phyloP scores from a whole-genome alignment of 2,888 invertebrate species.

The Watsonalla cultraria region DNA sequence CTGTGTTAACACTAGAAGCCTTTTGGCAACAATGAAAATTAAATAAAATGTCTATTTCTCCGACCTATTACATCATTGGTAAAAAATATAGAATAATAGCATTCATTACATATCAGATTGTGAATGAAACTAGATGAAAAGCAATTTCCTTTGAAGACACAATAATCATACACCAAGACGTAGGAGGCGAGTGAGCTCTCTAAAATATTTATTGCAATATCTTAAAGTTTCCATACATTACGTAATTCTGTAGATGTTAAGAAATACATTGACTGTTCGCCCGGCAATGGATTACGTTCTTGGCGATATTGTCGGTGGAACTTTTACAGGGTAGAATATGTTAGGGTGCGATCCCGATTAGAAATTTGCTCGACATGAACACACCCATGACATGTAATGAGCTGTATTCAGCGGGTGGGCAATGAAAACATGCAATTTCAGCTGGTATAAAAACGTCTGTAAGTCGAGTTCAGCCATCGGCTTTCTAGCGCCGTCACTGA shows the following conservation, averaged over 20 bases:
- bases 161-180: slow-evolving; percentile 38
- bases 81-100: neutral
- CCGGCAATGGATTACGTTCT: slow-evolving; percentile 9
- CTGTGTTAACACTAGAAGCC: too few species aligned
- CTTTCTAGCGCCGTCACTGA: slow-evolving; percentile 38
- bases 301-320: slow-evolving; percentile 2
- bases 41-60: too few species aligned
- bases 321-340: slow-evolving; percentile 28
- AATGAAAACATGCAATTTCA: slow-evolving; percentile 56
- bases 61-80: too few species aligned
- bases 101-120: slow-evolving; percentile 22
- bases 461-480: slow-evolving; percentile 28
- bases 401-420: slow-evolving; percentile 70
- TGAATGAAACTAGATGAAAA: slow-evolving; percentile 34
- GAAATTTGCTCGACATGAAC: slow-evolving; percentile 58
- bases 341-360: slow-evolving; percentile 62
- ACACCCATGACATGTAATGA: slow-evolving; percentile 67
- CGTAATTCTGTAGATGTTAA: slow-evolving; percentile 11
- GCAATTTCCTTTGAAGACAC: slow-evolving; percentile 31
- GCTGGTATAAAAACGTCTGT: slow-evolving; percentile 57
- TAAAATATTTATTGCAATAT: neutral
- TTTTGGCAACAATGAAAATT: too few species aligned
- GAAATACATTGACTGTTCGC: neutral
- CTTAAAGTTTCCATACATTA: neutral
- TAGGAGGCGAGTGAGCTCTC: slow-evolving; percentile 8